Percentiles rank a stretch among this genome's conserved stretches.
phyloP scores from a whole-genome alignment of 2,113 vertebrate genomes.

The Coregonus clupeaformis region DNA sequence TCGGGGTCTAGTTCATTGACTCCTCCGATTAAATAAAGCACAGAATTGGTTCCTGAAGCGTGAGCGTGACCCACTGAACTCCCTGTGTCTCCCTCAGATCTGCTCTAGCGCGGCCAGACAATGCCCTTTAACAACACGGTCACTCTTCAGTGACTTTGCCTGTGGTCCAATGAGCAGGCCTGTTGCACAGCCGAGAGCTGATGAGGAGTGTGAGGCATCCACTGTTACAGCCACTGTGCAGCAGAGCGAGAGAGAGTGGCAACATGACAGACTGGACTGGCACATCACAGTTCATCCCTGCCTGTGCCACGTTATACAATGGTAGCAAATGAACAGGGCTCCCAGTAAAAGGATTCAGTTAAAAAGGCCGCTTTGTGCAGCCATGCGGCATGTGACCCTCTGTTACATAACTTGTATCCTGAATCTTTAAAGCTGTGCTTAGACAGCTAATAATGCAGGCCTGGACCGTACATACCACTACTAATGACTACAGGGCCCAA shows the following conservation, averaged over 20 bases:
- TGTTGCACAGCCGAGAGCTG: not conserved
- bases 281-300: not conserved
- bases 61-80: slow-evolving; percentile 42
- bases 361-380: not conserved
- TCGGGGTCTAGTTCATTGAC: slow-evolving; percentile 32
- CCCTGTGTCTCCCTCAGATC: slow-evolving; percentile 15
- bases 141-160: slow-evolving; percentile 17
- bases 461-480: not conserved
- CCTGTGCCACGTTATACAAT: not conserved
- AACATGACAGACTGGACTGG: not conserved
- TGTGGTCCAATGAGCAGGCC: slow-evolving; percentile 11
- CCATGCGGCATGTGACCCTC: not conserved
- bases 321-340: not conserved
- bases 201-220: not conserved
- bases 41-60: slow-evolving; percentile 44
- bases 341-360: too few relatives aligned
- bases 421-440: not conserved
- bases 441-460: not conserved
- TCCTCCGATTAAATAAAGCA: slow-evolving; percentile 50
- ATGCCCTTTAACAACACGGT: slow-evolving; percentile 28
- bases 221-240: not conserved
- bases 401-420: not conserved
- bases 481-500: slow-evolving; percentile 19
- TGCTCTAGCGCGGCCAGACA: slow-evolving; percentile 24
- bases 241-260: not conserved